Conservation (phyloP, 1,140 invertebrate genomes). For the Portunus trituberculatus region DNA sequence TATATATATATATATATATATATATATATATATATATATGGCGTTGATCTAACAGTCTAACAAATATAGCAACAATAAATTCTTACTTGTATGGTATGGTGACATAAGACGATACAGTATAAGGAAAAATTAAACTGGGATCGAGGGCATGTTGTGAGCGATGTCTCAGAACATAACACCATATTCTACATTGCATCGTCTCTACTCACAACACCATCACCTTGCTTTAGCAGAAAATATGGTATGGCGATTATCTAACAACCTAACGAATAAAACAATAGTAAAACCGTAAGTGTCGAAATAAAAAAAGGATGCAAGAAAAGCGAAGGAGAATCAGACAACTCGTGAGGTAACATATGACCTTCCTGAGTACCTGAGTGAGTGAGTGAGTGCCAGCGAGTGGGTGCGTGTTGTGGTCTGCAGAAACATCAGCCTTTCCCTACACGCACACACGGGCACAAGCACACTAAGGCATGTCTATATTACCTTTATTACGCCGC, state of each 20-base stretch:
- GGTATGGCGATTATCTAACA: background rate
- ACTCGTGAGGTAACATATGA: background rate
- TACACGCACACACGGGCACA: background rate
- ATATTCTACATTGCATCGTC: background rate
- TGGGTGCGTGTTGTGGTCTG: background rate
- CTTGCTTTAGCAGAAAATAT: background rate
- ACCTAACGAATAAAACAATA: background rate
- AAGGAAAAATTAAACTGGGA: background rate
- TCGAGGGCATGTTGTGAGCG: background rate
- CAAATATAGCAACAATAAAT: background rate
- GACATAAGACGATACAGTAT: background rate
- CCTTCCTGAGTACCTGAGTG: background rate
- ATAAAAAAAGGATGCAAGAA: background rate
- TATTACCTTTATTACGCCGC: background rate
- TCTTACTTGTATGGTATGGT: background rate
- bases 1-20: constrained; percentile 55
- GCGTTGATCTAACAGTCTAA: constrained; percentile 6
- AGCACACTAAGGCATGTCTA: background rate
- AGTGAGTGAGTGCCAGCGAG: background rate
- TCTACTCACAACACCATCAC: too few relatives aligned
- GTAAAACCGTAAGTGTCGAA: background rate
- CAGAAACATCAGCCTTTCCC: background rate
- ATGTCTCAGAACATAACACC: background rate
- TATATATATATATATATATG: constrained; percentile 50
- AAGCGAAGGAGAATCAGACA: background rate